Conservation (phyloP, 2,797 vertebrate species). For the Galaxias olidus region DNA sequence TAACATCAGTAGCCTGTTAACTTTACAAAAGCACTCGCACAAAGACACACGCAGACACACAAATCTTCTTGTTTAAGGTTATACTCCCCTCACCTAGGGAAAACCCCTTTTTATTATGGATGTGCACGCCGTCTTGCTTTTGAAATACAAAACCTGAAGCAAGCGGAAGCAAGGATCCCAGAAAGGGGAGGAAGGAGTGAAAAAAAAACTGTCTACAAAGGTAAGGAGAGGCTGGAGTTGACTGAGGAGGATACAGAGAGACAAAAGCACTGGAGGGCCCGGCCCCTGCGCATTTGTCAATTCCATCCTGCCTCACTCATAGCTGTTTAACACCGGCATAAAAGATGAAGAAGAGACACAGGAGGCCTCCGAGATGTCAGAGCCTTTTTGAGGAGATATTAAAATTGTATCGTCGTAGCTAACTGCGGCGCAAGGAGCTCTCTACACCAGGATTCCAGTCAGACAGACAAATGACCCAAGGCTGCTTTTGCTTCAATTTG, state of each 20-base stretch:
- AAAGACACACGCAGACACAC: conserved; percentile 3
- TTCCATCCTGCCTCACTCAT: background rate
- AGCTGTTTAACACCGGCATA: conserved; percentile 3
- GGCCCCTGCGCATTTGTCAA: background rate
- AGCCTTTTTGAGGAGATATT: conserved; percentile 1
- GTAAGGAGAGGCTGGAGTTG: background rate
- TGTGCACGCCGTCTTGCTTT: background rate
- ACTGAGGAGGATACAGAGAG: background rate
- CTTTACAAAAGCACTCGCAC: background rate
- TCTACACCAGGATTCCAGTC: conserved; percentile 2
- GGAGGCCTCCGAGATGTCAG: background rate
- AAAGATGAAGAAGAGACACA: background rate
- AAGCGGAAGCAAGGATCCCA: background rate
- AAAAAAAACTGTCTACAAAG: conserved; percentile 2
- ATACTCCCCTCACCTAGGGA: background rate
- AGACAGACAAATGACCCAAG: conserved; percentile 9
- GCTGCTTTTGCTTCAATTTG: conserved; percentile 16
- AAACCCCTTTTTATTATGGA: conserved; percentile 1
- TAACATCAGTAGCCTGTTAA: background rate
- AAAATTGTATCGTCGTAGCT: conserved; percentile 1
- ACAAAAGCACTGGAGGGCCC: conserved; percentile 1
- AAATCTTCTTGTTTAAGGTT: too few relatives aligned
- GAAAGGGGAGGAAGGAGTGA: background rate
- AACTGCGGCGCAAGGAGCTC: too few relatives aligned
- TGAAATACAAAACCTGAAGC: background rate